phyloP scores from a whole-genome alignment of 2,113 vertebrate genomes.

The Pica pica region DNA sequence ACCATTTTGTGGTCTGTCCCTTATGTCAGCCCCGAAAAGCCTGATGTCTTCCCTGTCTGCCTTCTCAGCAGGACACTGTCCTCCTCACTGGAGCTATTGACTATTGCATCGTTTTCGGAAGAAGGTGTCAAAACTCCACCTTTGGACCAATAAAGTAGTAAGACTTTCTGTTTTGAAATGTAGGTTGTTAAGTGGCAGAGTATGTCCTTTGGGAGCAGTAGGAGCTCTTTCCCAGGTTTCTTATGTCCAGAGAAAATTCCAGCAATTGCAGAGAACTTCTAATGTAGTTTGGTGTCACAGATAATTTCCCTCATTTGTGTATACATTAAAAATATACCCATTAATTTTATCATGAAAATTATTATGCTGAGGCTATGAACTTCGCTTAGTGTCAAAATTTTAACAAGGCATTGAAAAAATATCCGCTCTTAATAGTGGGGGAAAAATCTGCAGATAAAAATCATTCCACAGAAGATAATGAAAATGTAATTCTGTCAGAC shows the following conservation, averaged over 20 bases:
- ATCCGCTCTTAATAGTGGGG: not conserved
- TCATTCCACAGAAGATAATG: not conserved
- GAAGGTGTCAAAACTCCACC: not conserved
- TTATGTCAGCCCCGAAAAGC: not conserved
- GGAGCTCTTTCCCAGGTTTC: not conserved
- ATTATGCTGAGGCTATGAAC: not conserved
- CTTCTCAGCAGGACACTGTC: not conserved
- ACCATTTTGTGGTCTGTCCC: not conserved
- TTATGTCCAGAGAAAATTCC: not conserved
- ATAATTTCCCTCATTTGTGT: not conserved
- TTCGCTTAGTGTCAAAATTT: not conserved
- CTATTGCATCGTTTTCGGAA: not conserved
- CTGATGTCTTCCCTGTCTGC: not conserved
- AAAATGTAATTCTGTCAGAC: not conserved
- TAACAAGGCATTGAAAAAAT: not conserved
- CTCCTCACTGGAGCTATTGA: not conserved
- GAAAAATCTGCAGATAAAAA: not conserved
- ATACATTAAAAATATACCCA: not conserved
- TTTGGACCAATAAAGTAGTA: not conserved
- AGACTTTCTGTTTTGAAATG: not conserved
- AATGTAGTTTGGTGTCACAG: not conserved
- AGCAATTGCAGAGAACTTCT: not conserved
- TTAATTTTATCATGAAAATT: not conserved
- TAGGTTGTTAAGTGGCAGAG: not conserved
- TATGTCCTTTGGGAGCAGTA: not conserved